Percentiles rank a stretch among this genome's conserved stretches.
These are phyloP conservation scores for Dolomedes plantarius DNA, from an alignment of 2,888 invertebrate species.

Conservation along the genomic window DNA sequence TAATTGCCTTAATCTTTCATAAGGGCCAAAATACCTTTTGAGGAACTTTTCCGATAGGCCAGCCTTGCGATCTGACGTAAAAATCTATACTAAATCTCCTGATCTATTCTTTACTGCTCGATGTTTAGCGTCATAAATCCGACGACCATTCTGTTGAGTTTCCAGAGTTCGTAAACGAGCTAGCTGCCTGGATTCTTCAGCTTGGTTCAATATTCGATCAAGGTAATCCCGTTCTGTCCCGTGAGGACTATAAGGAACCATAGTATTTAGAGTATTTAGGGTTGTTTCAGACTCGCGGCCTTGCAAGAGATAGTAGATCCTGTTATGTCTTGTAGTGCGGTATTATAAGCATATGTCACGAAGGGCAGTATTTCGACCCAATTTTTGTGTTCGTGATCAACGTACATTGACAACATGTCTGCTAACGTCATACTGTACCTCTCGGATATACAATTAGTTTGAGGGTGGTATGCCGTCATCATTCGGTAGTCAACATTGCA, in stretches of 20 bases:
- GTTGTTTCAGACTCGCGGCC: not conserved
- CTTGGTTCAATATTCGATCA: not conserved
- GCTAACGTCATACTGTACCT: not conserved
- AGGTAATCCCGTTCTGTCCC: not conserved
- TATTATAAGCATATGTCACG: not conserved
- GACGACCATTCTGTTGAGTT: not conserved
- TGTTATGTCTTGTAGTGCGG: not conserved
- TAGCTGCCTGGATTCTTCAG: not conserved
- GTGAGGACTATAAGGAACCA: not conserved
- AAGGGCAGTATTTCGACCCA: not conserved
- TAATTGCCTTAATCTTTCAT: not conserved
- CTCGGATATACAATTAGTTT: not conserved
- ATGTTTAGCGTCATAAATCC: slow-evolving; percentile 10
- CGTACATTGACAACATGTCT: not conserved
- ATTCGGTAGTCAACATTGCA: not conserved
- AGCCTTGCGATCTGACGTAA: not conserved
- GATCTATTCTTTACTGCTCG: not conserved
- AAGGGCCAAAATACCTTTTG: not conserved
- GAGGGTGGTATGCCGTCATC: not conserved
- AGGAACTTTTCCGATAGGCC: not conserved
- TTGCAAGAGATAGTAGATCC: not conserved
- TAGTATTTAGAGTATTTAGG: too few relatives aligned
- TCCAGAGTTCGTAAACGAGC: not conserved
- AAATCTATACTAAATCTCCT: slow-evolving; percentile 9
- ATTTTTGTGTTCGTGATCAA: not conserved